A percentile compares a stretch with the other conserved stretches of the same genome.
These are phyloP conservation scores for Myodes glareolus DNA, from an alignment of 2,113 vertebrate genomes.

Conservation along the genomic window DNA sequence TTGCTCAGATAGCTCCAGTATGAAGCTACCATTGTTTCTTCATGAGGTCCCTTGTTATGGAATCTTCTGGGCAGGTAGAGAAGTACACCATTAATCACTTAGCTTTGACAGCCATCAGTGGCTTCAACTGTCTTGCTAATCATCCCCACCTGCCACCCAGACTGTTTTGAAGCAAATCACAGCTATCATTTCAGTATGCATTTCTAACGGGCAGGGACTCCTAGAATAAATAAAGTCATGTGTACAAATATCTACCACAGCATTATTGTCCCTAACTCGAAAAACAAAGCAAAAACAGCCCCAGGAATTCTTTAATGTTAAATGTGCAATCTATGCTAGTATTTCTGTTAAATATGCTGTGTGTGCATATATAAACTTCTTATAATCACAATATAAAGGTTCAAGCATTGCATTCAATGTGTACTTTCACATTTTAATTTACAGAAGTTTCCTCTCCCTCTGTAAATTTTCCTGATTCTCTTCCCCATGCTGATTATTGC, in stretches of 20 bases:
- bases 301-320: not conserved
- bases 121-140: not conserved
- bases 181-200: not conserved
- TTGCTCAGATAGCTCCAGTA: not conserved
- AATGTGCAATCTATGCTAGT: not conserved
- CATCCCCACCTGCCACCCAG: not conserved
- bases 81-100: not conserved
- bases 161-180: conserved; percentile 30
- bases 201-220: not conserved
- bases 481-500: not conserved
- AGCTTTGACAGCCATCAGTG: not conserved
- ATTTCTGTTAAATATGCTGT: not conserved
- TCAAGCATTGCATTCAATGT: not conserved
- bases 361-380: not conserved
- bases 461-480: not conserved
- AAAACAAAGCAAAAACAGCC: not conserved
- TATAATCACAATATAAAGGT: not conserved
- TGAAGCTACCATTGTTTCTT: not conserved
- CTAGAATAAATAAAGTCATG: conserved; percentile 21
- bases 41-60: not conserved
- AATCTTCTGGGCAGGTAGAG: not conserved
- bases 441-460: not conserved
- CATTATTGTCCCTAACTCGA: not conserved
- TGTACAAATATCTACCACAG: not conserved
- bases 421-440: not conserved